Base-by-base conservation (phyloP, 2,113 vertebrate genomes). In the Ammodytes marinus region DNA sequence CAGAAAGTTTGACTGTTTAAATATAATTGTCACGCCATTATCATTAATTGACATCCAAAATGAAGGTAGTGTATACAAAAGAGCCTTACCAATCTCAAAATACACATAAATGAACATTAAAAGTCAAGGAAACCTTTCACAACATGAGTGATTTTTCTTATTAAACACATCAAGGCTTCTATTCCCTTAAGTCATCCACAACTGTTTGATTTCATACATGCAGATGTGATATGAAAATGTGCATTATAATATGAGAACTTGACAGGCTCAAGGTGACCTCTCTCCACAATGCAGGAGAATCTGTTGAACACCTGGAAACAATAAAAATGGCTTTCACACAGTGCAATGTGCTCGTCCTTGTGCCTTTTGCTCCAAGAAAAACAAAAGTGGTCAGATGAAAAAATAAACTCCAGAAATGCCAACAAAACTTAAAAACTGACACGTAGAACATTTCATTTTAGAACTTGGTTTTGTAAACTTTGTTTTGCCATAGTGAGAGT, bases 291-390 rank as follows among this genome's bases (percentile, higher is more conserved):
- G 27, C 27, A 49, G 12, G 74, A 27, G 2, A 35, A 50, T 67
- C 15, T 40, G 12, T 54, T 2, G 27, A 14, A 64, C 54, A 61
- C 35, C 15, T 61, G 72, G 42, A 70, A 69, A 59, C 40, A 40
- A n/a, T 72, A 73, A 60, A 57, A 35, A 50, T 64, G 49, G 27
- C 27, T 27, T 27, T 27, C 27, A 27, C 27, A 27, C 27, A 27
- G 27, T 27, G n/a, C n/a, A 45, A 69, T 43, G 47, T 37, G 52
- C 40, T 40, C 19, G 45, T 67, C 13, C 27, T 14, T 14, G 0
- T 42, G 43, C 17, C 27, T 53, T 74, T 39, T 43, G 2, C 42
- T 80, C 80, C 68, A 88, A 77, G 14, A 69, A 74, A 69, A 77
- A 37, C 46, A 77, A 53, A 61, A 63, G 13, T 2, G 15, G 1